Evolutionary conservation across 2,797 vertebrate species (phyloP).

Genomic region (Crenuchus spilurus): DNA sequence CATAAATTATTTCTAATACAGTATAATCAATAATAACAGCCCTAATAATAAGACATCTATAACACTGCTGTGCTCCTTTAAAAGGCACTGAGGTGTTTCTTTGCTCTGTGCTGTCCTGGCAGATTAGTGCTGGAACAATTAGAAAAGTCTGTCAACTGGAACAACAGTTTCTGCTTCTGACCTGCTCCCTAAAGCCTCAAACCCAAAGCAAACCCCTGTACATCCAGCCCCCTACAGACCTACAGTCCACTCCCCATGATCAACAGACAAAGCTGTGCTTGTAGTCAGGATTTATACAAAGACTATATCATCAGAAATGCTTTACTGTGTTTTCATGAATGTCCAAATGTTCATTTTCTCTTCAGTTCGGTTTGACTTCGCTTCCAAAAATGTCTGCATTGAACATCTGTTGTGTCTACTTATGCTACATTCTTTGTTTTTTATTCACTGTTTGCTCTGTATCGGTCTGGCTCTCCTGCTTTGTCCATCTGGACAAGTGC

Average conservation of each 20-base stretch:
- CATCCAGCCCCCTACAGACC: not conserved
- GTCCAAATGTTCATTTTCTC: too few species aligned
- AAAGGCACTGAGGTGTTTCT: conserved; percentile 47
- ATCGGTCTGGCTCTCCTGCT: too few species aligned
- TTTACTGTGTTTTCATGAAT: too few species aligned
- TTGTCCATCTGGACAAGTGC: too few species aligned
- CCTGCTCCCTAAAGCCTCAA: conserved; percentile 67
- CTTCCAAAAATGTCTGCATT: too few species aligned
- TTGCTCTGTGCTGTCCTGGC: conserved; percentile 41
- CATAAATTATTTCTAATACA: not conserved
- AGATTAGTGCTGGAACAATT: conserved; percentile 71
- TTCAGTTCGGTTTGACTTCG: too few species aligned
- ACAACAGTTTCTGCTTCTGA: conserved; percentile 64
- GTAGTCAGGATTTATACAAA: not conserved
- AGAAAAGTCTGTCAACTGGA: conserved; percentile 72
- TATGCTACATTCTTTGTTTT: too few species aligned
- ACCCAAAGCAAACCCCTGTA: conserved; percentile 38
- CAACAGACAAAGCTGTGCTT: not conserved
- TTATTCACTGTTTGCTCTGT: too few species aligned
- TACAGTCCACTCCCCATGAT: not conserved
- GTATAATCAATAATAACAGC: not conserved
- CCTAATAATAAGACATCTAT: not conserved
- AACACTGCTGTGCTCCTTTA: conserved; percentile 50
- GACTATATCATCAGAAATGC: too few species aligned
- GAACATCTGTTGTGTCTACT: too few species aligned